These are phyloP conservation scores for Hemichromis elongatus DNA, from an alignment of 2,113 vertebrate species.

Conservation along the genomic window DNA sequence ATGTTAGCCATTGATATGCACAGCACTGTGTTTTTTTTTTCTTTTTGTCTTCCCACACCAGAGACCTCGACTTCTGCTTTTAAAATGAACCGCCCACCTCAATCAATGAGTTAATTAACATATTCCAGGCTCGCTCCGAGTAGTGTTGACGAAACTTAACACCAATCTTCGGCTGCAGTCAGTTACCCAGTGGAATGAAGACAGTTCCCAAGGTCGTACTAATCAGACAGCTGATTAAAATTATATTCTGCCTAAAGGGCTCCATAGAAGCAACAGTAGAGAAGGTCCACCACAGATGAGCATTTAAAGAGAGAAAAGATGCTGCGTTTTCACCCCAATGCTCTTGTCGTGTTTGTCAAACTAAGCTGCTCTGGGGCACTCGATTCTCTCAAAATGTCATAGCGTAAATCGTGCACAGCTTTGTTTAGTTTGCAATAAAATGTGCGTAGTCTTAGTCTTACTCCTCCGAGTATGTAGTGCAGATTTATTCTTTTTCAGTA, in stretches of 20 bases:
- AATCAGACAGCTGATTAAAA: constrained; percentile 64
- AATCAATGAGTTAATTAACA: constrained; percentile 71
- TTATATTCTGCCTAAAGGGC: constrained; percentile 48
- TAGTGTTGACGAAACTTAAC: constrained; percentile 62
- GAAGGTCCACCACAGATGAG: constrained; percentile 2
- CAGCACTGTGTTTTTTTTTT: constrained; percentile 6
- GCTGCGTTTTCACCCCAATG: background rate
- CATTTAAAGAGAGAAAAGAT: constrained; percentile 7
- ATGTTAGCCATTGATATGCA: constrained; percentile 61
- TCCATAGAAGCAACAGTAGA: constrained; percentile 6
- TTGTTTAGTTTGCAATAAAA: constrained; percentile 29
- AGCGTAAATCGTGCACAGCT: background rate
- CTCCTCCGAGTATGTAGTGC: background rate
- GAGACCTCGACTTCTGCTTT: constrained; percentile 63
- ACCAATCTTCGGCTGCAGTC: constrained; percentile 45
- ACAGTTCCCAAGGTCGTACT: constrained; percentile 54
- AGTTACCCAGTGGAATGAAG: constrained; percentile 49
- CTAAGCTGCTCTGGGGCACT: background rate
- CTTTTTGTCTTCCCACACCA: constrained; percentile 54
- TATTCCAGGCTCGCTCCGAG: constrained; percentile 54
- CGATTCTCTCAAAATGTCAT: constrained; percentile 8
- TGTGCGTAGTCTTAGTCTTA: background rate
- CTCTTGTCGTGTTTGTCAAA: constrained; percentile 25
- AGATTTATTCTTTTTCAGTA: background rate
- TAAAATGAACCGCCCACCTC: constrained; percentile 67